A percentile compares a stretch with the other conserved stretches of the same genome.
phyloP scores from a whole-genome alignment of 2,888 invertebrate genomes.

The Drosophila sordidapex region DNA sequence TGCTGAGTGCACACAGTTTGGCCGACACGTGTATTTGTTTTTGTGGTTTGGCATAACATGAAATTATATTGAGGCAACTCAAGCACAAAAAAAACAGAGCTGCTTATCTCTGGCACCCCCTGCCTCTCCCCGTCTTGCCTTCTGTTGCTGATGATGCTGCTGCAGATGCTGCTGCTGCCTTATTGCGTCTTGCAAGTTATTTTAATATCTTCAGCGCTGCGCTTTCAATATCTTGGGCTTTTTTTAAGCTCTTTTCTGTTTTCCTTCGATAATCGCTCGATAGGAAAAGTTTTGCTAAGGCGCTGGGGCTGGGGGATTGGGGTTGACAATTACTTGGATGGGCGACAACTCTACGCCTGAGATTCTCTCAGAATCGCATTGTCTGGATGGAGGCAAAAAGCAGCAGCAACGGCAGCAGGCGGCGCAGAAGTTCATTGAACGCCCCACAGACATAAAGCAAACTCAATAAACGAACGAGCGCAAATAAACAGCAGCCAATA shows the following conservation, averaged over 20 bases:
- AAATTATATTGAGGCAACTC: conserved; percentile 72
- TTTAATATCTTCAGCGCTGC: conserved; percentile 67
- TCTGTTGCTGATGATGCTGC: conserved; percentile 22
- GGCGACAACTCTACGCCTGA: conserved; percentile 41
- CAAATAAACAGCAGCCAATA: conserved; percentile 80
- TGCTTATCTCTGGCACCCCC: conserved; percentile 44
- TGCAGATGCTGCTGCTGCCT: conserved; percentile 16
- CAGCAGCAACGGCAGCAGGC: conserved; percentile 14
- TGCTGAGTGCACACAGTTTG: conserved; percentile 4
- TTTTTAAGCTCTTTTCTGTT: conserved; percentile 29
- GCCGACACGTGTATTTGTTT: conserved; percentile 48
- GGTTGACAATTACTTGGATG: conserved; percentile 42
- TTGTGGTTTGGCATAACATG: conserved; percentile 68
- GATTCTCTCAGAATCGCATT: conserved; percentile 39
- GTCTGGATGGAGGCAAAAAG: conserved; percentile 20
- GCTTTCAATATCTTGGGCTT: conserved; percentile 54
- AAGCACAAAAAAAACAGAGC: conserved; percentile 30
- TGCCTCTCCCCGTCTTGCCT: neutral
- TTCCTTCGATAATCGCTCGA: conserved; percentile 54
- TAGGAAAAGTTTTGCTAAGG: conserved; percentile 39
- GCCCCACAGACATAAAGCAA: conserved; percentile 70
- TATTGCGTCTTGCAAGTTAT: conserved; percentile 66
- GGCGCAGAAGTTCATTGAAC: conserved; percentile 68
- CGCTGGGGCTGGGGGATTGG: neutral
- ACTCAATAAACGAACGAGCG: conserved; percentile 75